Evolutionary conservation across 2,888 invertebrate species (phyloP).

Genomic region (Eupithecia centaureata): DNA sequence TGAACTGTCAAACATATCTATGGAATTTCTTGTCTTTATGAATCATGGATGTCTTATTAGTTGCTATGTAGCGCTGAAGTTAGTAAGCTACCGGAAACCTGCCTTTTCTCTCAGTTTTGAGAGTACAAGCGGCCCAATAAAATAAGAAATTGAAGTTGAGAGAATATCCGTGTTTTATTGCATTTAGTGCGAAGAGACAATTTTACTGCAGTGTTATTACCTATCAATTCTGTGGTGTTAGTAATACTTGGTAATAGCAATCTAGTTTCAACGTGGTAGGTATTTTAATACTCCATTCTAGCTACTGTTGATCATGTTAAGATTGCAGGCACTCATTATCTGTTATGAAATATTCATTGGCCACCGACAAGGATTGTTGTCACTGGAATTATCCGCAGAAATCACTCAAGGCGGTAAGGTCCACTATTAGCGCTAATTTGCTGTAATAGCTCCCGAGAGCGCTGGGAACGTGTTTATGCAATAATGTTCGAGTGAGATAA

Average conservation of each 20-base stretch:
- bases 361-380: slow-evolving; percentile 74
- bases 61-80: neutral
- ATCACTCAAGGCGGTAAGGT: slow-evolving; percentile 65
- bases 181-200: neutral
- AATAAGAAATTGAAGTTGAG: too few relatives aligned
- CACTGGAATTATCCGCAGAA: slow-evolving; percentile 73
- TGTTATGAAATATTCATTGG: slow-evolving; percentile 78
- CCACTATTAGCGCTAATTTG: slow-evolving; percentile 73
- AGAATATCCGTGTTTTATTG: neutral
- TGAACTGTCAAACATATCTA: slow-evolving; percentile 58
- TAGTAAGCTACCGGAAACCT: neutral
- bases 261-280: slow-evolving; percentile 17
- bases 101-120: neutral
- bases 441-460: slow-evolving; percentile 78
- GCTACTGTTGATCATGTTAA: slow-evolving; percentile 31
- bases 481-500: slow-evolving; percentile 31
- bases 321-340: slow-evolving; percentile 62
- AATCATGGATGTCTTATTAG: neutral
- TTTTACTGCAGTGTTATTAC: neutral
- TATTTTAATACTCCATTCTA: slow-evolving; percentile 32
- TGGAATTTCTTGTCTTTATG: slow-evolving; percentile 13
- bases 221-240: too few relatives aligned
- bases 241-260: neutral
- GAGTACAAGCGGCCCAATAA: too few relatives aligned
- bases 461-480: slow-evolving; percentile 52